These are phyloP conservation scores for Drosophila anomelani DNA, from an alignment of 2,888 invertebrate genomes.

Conservation along the genomic window DNA sequence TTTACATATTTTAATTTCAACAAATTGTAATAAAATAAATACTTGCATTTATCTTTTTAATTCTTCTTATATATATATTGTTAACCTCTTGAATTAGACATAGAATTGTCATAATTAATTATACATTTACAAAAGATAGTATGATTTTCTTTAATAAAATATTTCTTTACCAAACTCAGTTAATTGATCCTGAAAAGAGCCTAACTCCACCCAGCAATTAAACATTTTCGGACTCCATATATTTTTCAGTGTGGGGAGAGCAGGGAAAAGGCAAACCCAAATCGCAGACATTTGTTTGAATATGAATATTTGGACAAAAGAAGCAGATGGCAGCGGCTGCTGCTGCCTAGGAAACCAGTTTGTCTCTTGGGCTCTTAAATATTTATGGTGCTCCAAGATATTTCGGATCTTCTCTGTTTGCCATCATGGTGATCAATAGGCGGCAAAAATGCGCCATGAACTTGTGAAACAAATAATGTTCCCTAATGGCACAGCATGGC, in stretches of 20 bases:
- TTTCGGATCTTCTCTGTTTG: conserved; percentile 36
- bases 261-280: conserved; percentile 29
- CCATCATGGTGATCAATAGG: conserved; percentile 25
- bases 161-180: not conserved
- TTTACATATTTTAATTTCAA: not conserved
- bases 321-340: conserved; percentile 23
- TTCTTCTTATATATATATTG: not conserved
- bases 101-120: not conserved
- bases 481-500: not conserved
- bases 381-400: conserved; percentile 33
- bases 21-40: too few relatives aligned
- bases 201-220: not conserved
- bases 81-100: not conserved
- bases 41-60: not conserved
- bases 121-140: not conserved
- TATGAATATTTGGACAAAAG: conserved; percentile 40
- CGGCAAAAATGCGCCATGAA: conserved; percentile 44
- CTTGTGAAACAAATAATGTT: conserved; percentile 49
- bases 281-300: conserved; percentile 39
- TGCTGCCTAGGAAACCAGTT: conserved; percentile 58
- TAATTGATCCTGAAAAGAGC: not conserved
- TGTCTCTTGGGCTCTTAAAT: conserved; percentile 42
- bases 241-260: conserved; percentile 4
- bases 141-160: not conserved
- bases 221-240: not conserved